Evolutionary conservation across 2,113 vertebrate species (phyloP), one percentile per base, ranked within the genome.

Genomic region (Seriola aureovittata): DNA sequence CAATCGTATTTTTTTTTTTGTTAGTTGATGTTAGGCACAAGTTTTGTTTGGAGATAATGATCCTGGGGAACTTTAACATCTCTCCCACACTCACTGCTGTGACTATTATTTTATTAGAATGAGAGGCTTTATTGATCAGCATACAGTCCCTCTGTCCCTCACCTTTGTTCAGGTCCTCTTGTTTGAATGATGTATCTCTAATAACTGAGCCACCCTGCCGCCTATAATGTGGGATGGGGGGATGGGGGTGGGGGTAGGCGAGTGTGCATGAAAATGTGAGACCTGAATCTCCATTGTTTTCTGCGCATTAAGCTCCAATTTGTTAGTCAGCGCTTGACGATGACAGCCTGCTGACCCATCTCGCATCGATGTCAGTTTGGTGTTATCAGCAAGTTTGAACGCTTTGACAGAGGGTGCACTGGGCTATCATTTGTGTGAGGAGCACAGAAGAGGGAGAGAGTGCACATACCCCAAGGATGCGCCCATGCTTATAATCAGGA

Each of bases 241-340:
- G 68, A 81, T 44, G 72, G 25, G 69, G 60, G 50, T 36, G 75
- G 77, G 68, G 81, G 80, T 60, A 44, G 77, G 63, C 12, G 4
- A 75, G 73, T 34, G 42, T 91, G 75, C 83, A 59, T 79, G 34
- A 81, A 64, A 81, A 75, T 75, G 71, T 55, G 75, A 81, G 75
- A 76, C 87, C 75, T 80, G 84, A 77, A 82, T 88, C 75, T 77
- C 60, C 59, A 57, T 73, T 77, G 82, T 84, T 87, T 91, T 75
- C 64, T 75, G 67, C 75, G 78, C 82, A 83, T 87, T 82, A 82
- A 76, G 34, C 75, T 78, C 71, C 79, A 84, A 87, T 88, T 89
- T 90, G 84, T 89, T 85, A 80, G 71, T 87, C 74, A 76, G 83
- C 85, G 60, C 76, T 75, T 57, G 17, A 66, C 1, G 50, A 44